A percentile compares a stretch with the other conserved stretches of the same genome.
Conservation (phyloP, 2,113 vertebrate species). For the Microcebus lehilahytsara region DNA sequence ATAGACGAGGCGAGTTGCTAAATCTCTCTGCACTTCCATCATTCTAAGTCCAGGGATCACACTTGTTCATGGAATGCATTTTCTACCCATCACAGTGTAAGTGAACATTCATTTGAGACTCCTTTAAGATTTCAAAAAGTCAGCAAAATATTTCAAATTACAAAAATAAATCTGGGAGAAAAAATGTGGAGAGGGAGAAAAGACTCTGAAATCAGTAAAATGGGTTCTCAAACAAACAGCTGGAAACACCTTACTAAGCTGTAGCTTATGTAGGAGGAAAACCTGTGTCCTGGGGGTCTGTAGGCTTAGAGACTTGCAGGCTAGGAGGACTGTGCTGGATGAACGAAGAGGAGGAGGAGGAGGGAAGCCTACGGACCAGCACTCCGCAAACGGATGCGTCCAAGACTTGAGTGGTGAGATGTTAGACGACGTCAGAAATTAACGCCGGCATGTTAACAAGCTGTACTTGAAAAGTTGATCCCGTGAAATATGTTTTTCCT, state of each 20-base stretch:
- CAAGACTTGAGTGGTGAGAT: neutral
- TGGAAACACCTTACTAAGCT: neutral
- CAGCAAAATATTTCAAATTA: neutral
- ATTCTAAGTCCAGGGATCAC: neutral
- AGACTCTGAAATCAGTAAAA: neutral
- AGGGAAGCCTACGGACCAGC: neutral
- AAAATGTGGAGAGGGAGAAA: neutral
- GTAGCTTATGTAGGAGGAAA: rapidly evolving
- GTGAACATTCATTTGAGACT: neutral
- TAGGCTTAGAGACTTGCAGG: neutral
- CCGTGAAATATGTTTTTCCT: neutral
- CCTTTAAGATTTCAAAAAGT: neutral
- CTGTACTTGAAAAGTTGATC: neutral
- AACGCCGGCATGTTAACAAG: neutral
- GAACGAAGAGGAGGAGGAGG: neutral
- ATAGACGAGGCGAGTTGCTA: neutral
- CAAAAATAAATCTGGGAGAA: neutral
- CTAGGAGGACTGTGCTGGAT: neutral
- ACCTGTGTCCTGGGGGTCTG: neutral
- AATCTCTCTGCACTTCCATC: rapidly evolving
- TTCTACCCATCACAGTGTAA: neutral
- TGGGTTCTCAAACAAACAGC: neutral
- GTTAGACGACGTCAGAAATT: neutral
- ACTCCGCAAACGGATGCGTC: too few relatives aligned
- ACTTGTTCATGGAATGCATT: neutral